A percentile compares a stretch with the other conserved stretches of the same genome.
Evolutionary conservation across 2,888 invertebrate species (phyloP).

Genomic region (Cheilosia vulpina): DNA sequence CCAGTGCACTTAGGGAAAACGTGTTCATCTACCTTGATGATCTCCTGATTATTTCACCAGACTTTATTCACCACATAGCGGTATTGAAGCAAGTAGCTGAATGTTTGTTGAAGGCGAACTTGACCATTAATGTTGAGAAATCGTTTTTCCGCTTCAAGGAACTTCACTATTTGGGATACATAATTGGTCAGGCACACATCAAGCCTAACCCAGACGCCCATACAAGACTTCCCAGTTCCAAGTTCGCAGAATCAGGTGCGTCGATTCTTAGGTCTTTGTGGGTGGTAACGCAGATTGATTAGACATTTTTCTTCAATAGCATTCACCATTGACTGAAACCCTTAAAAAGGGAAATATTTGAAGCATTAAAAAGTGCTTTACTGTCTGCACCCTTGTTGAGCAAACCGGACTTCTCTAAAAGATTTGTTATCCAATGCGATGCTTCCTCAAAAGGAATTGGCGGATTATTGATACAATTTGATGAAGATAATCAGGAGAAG

Average conservation of each 20-base stretch:
- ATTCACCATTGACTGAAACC: no score
- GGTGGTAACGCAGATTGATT: not conserved
- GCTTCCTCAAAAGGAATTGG: not conserved
- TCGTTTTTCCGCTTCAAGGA: not conserved
- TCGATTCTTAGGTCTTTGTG: not conserved
- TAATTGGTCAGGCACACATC: not conserved
- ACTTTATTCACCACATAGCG: not conserved
- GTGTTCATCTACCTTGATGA: not conserved
- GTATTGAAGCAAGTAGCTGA: not conserved
- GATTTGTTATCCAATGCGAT: no score
- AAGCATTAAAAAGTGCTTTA: no score
- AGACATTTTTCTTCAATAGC: no score
- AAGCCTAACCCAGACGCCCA: not conserved
- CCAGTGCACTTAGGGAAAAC: not conserved
- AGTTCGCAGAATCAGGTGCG: not conserved
- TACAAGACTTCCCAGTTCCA: not conserved
- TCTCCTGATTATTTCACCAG: not conserved
- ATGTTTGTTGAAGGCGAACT: not conserved
- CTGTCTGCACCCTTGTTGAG: no score
- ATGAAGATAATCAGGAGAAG: not conserved
- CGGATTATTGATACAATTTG: not conserved
- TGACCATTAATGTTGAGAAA: not conserved
- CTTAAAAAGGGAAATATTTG: no score
- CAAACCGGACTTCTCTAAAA: no score
- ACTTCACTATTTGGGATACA: not conserved